Percentiles rank a stretch among this genome's conserved stretches.
Conservation (phyloP, 2,888 invertebrate species). For the Chalcosyrphus nemorum region DNA sequence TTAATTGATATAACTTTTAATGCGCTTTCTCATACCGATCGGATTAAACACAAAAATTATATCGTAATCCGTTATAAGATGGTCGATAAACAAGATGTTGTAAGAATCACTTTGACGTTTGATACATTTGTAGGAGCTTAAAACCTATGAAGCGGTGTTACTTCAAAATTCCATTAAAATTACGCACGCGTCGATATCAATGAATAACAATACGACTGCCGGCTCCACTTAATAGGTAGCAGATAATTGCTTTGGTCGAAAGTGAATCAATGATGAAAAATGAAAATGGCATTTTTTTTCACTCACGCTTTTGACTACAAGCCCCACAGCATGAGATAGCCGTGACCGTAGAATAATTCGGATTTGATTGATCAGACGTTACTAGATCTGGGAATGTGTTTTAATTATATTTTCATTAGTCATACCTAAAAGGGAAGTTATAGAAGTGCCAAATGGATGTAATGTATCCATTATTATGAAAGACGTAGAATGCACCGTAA, state of each 20-base stretch:
- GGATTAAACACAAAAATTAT: not conserved
- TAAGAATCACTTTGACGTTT: not conserved
- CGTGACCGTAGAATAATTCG: constrained; percentile 2
- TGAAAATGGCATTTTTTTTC: not conserved
- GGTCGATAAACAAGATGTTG: not conserved
- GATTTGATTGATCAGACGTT: constrained; percentile 7
- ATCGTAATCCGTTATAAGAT: not conserved
- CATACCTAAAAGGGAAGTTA: not conserved
- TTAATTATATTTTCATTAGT: not conserved
- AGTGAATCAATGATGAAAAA: constrained; percentile 14
- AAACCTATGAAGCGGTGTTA: not conserved
- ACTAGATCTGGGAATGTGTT: not conserved
- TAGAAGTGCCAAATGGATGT: not conserved
- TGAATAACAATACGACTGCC: not conserved
- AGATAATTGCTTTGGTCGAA: not conserved
- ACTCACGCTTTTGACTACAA: constrained; percentile 7
- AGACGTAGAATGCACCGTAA: not conserved
- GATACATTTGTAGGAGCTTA: not conserved
- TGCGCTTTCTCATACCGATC: not conserved
- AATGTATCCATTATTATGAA: not conserved
- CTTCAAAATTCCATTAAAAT: not conserved
- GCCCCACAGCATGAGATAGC: not conserved
- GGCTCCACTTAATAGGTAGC: not conserved
- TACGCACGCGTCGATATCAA: constrained; percentile 4
- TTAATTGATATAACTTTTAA: not conserved